Base-by-base conservation (phyloP, 2,113 vertebrate genomes). In the Notarius lentiginosus region DNA sequence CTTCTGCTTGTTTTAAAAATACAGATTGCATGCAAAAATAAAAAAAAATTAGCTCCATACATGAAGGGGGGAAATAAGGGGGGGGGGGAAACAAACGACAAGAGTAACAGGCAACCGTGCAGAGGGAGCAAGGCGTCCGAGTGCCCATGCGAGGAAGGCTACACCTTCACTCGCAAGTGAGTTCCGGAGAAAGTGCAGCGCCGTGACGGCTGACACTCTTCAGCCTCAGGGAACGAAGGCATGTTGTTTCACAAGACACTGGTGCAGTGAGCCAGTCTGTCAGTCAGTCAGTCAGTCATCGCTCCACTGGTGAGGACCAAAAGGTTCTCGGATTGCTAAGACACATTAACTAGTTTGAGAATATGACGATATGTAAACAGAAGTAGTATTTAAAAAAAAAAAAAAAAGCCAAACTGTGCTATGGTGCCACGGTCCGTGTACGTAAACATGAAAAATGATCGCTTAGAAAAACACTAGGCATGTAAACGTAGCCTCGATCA, bases 401-500 rank as follows among this genome's bases (percentile, higher is more conserved):
- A 7, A 11, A 53, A 53, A 53, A 7, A 7, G 14, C 11, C 73
- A 70, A 84, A 84, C 66, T 79, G 82, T 5, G 53, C 41, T 30
- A 79, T 55, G 82, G 41, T 82, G 82, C 83, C 84, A 75, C 27
- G 85, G 75, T 86, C 49, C 80, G 82, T 41, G 82, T 85, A 87
- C 70, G 87, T 87, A 87, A 90, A 90, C 82, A 70, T 85, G 81
- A 15, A 68, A 81, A 83, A 66, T 8, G 41, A 79, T 72, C 34
- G 51, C 49, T 85, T 89, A 89, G 58, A 53, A 88, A 90, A 86
- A 90, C 81, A 88, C 87, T 76, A 90, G 68, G 58, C 84, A 86
- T 90, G 89, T 90, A 90, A 90, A 90, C 89, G 20, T 72, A 66
- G 89, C 86, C 90, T 88, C 51, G 80, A 75, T 86, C 86, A 86